Percentiles rank a stretch among this genome's conserved stretches.
These are phyloP conservation scores for Danaus melanippus DNA, from an alignment of 1,140 invertebrate species.

Conservation along the genomic window DNA sequence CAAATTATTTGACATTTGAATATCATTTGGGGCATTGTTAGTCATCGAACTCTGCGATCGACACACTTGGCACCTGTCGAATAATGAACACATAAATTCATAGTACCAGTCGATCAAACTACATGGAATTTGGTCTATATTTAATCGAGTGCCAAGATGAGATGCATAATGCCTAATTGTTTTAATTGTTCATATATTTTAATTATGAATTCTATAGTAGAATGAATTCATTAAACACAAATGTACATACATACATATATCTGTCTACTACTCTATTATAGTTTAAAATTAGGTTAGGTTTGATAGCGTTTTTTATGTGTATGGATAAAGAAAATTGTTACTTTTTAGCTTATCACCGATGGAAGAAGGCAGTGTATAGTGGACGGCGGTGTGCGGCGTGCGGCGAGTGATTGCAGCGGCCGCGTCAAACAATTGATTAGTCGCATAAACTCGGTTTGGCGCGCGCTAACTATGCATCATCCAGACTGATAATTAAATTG, in stretches of 20 bases:
- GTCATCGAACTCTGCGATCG: constrained; percentile 67
- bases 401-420: constrained; percentile 66
- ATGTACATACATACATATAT: too few species aligned
- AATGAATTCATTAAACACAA: too few species aligned
- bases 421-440: constrained; percentile 72
- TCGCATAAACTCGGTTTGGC: constrained; percentile 71
- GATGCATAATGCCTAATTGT: constrained; percentile 18
- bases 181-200: too few species aligned
- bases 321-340: too few species aligned
- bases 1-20: constrained; percentile 71
- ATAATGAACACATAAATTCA: constrained; percentile 71
- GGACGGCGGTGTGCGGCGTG: constrained; percentile 20
- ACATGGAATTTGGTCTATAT: constrained; percentile 69
- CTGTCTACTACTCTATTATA: too few species aligned
- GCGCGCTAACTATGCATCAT: constrained; percentile 70
- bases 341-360: too few species aligned
- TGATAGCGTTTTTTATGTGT: too few species aligned
- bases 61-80: constrained; percentile 72
- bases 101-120: constrained; percentile 59
- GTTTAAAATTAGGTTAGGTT: too few species aligned
- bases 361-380: constrained; percentile 4
- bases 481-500: constrained; percentile 69
- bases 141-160: constrained; percentile 58
- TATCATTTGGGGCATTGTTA: constrained; percentile 68
- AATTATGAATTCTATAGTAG: too few species aligned